These are phyloP conservation scores for Bombus sibiricus DNA, from an alignment of 1,140 invertebrate genomes.

Conservation along the genomic window DNA sequence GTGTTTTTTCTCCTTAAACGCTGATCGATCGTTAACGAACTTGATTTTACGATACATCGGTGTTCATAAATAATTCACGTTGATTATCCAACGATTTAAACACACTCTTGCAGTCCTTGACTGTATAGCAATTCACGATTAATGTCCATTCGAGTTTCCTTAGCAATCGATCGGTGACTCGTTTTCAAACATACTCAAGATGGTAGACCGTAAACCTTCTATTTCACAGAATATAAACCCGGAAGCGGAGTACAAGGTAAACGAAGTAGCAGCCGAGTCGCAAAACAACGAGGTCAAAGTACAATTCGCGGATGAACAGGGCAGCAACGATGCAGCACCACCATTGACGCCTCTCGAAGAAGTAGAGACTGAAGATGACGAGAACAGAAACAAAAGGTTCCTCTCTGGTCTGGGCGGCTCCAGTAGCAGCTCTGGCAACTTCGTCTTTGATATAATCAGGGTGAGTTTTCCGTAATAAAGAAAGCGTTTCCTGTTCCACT, in stretches of 20 bases:
- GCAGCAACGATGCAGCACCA: constrained; percentile 80
- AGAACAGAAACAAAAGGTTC: constrained; percentile 91
- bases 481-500: no score
- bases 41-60: not conserved
- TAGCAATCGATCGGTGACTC: constrained; percentile 10
- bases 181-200: no score
- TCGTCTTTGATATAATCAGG: constrained; percentile 93
- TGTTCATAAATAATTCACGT: not conserved
- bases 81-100: not conserved
- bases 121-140: not conserved
- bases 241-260: constrained; percentile 80
- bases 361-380: constrained; percentile 86
- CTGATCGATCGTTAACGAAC: constrained; percentile 24
- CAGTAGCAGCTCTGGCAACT: constrained; percentile 87
- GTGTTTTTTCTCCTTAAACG: no score
- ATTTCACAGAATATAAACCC: constrained; percentile 78
- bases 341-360: constrained; percentile 84
- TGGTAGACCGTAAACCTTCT: constrained; percentile 26
- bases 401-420: constrained; percentile 83
- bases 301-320: constrained; percentile 84
- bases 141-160: not conserved
- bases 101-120: not conserved
- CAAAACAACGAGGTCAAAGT: constrained; percentile 86
- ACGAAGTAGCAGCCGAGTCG: constrained; percentile 83
- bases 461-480: constrained; percentile 83